Percentiles rank a stretch among this genome's conserved stretches.
Evolutionary conservation across 2,113 vertebrate species (phyloP).

Genomic region (Aplodontia rufa): DNA sequence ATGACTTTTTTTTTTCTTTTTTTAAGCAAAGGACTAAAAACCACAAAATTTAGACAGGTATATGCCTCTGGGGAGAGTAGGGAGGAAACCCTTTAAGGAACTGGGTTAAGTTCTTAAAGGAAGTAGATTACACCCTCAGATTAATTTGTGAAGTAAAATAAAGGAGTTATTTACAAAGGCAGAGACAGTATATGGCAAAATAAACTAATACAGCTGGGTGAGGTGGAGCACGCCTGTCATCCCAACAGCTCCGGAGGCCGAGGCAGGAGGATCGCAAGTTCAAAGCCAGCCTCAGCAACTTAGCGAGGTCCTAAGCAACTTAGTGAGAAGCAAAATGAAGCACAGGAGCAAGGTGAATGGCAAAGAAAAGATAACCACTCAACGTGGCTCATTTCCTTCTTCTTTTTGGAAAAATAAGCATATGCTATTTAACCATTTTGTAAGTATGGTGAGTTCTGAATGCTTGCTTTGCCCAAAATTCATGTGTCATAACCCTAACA

Average conservation of each 20-base stretch:
- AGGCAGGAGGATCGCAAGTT: no score
- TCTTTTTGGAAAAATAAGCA: background rate
- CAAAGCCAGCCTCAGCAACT: no score
- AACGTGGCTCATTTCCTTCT: background rate
- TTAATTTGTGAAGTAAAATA: background rate
- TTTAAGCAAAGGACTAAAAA: background rate
- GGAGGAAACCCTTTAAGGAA: background rate
- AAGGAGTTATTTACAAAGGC: background rate
- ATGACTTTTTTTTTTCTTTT: background rate
- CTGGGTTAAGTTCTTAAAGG: background rate
- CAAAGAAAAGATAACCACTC: background rate
- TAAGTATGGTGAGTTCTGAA: background rate
- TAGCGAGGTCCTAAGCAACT: no score
- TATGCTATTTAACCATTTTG: background rate
- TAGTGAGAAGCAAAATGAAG: rapidly evolving
- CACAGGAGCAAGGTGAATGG: background rate
- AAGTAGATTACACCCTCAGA: background rate
- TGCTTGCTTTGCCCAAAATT: background rate
- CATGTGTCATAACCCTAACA: background rate
- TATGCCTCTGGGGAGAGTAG: background rate
- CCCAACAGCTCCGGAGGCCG: no score
- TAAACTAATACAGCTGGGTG: background rate
- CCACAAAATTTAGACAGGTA: background rate
- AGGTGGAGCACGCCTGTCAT: no score
- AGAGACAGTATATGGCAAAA: background rate